Conservation (phyloP, 2,113 vertebrate species). For the Mormoops blainvillei region DNA sequence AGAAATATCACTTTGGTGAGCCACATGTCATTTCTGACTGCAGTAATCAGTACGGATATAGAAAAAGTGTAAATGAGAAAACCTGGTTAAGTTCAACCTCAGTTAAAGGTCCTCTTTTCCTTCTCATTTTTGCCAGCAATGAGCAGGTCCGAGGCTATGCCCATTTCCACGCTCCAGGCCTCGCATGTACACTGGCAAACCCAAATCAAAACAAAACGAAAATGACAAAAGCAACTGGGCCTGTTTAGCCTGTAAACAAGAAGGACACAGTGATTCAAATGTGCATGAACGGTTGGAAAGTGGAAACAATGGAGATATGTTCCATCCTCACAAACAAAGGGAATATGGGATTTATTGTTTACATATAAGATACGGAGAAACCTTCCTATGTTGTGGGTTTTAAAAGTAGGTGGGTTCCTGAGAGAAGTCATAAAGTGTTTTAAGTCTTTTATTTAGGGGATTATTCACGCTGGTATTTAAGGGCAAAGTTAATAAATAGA, state of each 20-base stretch:
- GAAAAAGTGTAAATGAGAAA: neutral
- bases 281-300: neutral
- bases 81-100: neutral
- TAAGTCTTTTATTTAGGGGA: neutral
- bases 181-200: neutral
- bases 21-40: neutral
- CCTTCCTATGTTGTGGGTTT: neutral
- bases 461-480: neutral
- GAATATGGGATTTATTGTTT: neutral
- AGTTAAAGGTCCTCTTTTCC: neutral
- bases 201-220: neutral
- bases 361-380: neutral
- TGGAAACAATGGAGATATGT: neutral
- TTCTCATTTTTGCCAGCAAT: neutral
- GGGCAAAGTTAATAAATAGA: neutral
- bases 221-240: neutral
- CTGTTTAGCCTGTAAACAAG: neutral
- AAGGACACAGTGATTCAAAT: neutral
- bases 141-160: neutral
- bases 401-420: neutral
- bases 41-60: neutral
- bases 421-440: neutral
- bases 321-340: neutral
- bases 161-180: neutral
- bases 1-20: constrained; percentile 41